Conservation (phyloP, 2,797 vertebrate genomes). For the Erethizon dorsatum region DNA sequence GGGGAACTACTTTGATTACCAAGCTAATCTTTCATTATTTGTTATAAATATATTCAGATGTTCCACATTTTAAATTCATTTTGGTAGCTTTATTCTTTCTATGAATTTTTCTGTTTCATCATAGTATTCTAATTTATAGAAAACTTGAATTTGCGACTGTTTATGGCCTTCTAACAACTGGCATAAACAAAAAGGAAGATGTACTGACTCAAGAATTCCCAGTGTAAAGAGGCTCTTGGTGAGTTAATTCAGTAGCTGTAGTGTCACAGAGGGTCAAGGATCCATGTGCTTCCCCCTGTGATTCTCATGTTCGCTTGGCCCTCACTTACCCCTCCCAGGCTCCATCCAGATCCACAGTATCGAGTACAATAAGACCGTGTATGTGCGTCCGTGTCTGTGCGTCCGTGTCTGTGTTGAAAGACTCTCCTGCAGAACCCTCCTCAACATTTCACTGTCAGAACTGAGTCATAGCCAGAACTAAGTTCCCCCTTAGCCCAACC, state of each 20-base stretch:
- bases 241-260: not conserved
- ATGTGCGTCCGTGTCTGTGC: not conserved
- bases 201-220: not conserved
- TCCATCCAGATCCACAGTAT: no score
- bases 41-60: not conserved
- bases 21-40: slow-evolving; percentile 14
- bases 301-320: not conserved
- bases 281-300: fast-evolving
- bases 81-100: slow-evolving; percentile 9
- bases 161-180: not conserved
- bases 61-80: not conserved
- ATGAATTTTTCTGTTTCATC: not conserved
- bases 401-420: not conserved
- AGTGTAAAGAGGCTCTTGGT: not conserved
- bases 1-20: not conserved
- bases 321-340: not conserved
- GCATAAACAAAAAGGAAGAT: not conserved
- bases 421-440: not conserved
- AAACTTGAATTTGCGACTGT: not conserved
- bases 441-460: not conserved
- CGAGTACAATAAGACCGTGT: not conserved
- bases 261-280: no score
- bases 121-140: not conserved
- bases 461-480: not conserved
- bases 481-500: not conserved